Evolutionary conservation across 2,113 vertebrate genomes (phyloP), one percentile per base, ranked within the genome.

Genomic region (Eira barbara): DNA sequence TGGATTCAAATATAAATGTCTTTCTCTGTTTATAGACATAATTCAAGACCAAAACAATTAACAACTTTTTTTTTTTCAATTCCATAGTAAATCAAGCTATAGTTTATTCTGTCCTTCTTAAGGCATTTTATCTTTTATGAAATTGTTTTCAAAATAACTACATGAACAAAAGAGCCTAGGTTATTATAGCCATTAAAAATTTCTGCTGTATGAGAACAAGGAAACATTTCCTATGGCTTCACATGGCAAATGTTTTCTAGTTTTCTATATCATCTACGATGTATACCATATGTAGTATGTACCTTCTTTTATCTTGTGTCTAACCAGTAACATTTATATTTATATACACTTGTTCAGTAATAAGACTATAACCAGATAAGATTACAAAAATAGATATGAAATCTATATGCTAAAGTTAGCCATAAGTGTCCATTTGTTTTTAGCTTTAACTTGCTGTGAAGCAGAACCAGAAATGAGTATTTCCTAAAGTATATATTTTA

Each of bases 21-120:
- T 82, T 84, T 85, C 69, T 82, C 91, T 87, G 52, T 79, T 86
- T 69, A 96, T 8, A 93, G 45, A 95, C 27, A 79, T 59, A 91
- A 93, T 55, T 88, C 20, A 97, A 95, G 63, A 85, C 7, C 13
- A 25, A 96, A 92, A 92, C 8, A 85, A 85, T 94, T 29, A 78
- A 81, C n/a, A 93, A 71, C 6, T 67, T 13, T 47, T 61, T 86
- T 83, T 13, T 47, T 61, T 59, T n/a, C 84, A n/a, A 91, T 95
- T 85, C 27, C 42, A 97, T 2, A 96, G 23, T 52, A 90, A 94
- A 82, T 91, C 82, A 89, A 79, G 36, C 25, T 47, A 90, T 2
- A n/a, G 42, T 7, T 5, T 63, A 73, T 11, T 94, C 88, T 73
- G 85, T 3, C 57, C 21, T 67, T 67, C 65, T 74, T 71, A 82